These are phyloP conservation scores for Hoplostethus mediterraneus DNA, from an alignment of 2,797 vertebrate species.

Conservation along the genomic window DNA sequence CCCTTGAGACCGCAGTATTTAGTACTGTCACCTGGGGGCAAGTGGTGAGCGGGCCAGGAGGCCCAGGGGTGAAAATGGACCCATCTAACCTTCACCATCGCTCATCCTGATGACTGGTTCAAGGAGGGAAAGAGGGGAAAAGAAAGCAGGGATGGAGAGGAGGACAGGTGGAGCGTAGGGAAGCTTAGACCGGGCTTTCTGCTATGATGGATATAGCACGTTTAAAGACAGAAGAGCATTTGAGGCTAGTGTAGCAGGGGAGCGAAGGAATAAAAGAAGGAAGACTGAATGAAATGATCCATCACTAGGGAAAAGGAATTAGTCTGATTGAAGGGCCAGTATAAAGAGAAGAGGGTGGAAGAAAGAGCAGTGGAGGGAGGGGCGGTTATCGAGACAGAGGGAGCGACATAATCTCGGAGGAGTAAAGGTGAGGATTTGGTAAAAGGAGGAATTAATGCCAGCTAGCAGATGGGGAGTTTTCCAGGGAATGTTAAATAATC, in stretches of 20 bases:
- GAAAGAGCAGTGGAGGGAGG: constrained; percentile 17
- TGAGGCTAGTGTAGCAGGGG: constrained; percentile 50
- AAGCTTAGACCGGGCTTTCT: constrained; percentile 54
- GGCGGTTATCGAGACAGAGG: constrained; percentile 5
- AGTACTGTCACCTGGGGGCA: constrained; percentile 83
- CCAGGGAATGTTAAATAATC: constrained; percentile 73
- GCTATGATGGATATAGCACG: constrained; percentile 82
- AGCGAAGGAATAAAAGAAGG: constrained; percentile 63
- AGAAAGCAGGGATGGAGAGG: constrained; percentile 45
- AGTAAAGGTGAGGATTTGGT: constrained; percentile 73
- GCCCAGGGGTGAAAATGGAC: constrained; percentile 76
- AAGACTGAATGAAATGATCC: constrained; percentile 77
- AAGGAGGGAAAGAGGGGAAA: constrained; percentile 52
- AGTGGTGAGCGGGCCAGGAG: constrained; percentile 61
- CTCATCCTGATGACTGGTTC: constrained; percentile 84
- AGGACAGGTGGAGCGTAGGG: constrained; percentile 50
- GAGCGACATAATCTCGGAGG: constrained; percentile 64
- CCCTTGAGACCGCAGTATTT: constrained; percentile 82
- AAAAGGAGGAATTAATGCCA: constrained; percentile 75
- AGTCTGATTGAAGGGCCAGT: constrained; percentile 72
- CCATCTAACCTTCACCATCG: constrained; percentile 82
- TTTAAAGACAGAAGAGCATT: constrained; percentile 74
- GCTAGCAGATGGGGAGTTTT: constrained; percentile 82
- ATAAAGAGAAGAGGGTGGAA: constrained; percentile 56
- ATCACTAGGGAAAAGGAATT: constrained; percentile 81